Percentiles rank a stretch among this genome's conserved stretches.
These are phyloP conservation scores for Lerista edwardsae DNA, from an alignment of 2,797 vertebrate species.

Conservation along the genomic window DNA sequence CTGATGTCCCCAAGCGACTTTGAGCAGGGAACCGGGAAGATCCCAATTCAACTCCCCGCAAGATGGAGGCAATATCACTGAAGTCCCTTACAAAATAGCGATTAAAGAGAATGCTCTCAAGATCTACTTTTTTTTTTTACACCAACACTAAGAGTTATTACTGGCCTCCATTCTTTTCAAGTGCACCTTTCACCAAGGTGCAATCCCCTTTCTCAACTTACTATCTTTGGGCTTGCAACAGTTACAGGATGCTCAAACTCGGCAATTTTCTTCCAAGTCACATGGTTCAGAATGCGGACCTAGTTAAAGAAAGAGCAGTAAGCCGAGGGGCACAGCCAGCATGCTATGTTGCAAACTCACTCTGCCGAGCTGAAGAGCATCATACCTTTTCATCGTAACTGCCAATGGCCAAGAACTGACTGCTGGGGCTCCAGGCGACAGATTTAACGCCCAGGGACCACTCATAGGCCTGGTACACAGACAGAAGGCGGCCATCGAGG, in stretches of 20 bases:
- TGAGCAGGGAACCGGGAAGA: no score
- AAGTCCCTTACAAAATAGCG: neutral
- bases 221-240: constrained; percentile 81
- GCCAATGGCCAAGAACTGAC: constrained; percentile 93
- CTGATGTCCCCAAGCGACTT: no score
- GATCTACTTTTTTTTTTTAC: no score
- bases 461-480: constrained; percentile 88
- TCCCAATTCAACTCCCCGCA: no score
- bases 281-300: constrained; percentile 94
- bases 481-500: constrained; percentile 91
- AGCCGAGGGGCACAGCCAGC: neutral
- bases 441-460: constrained; percentile 94
- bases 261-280: constrained; percentile 92
- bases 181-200: rapidly evolving
- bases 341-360: neutral
- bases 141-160: neutral
- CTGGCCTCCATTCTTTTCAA: no score
- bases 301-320: constrained; percentile 46
- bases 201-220: constrained; percentile 68
- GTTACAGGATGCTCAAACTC: constrained; percentile 87
- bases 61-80: no score
- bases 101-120: neutral
- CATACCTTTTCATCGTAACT: constrained; percentile 95
- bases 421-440: constrained; percentile 93
- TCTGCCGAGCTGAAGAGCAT: rapidly evolving